phyloP scores from a whole-genome alignment of 2,888 invertebrate species.

The Erebia ligea region DNA sequence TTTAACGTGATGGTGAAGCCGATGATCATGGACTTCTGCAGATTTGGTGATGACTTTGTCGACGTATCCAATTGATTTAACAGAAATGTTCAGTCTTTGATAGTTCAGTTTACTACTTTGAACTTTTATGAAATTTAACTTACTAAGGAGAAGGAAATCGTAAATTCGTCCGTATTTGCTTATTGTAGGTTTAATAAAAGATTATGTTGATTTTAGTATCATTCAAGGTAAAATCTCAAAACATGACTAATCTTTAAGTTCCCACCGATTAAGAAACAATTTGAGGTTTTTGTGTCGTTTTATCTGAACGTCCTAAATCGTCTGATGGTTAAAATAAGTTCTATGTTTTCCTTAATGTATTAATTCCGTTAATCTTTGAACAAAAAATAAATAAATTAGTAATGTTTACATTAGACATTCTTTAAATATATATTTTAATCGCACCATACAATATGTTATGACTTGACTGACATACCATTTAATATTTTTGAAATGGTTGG shows the following conservation, averaged over 20 bases:
- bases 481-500: too few species aligned
- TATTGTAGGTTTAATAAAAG: neutral
- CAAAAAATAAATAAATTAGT: neutral
- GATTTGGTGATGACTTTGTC: too few species aligned
- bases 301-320: constrained; percentile 8
- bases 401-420: neutral
- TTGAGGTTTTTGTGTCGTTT: constrained; percentile 26
- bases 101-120: too few species aligned
- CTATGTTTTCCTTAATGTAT: neutral
- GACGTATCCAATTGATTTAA: too few species aligned
- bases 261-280: constrained; percentile 20
- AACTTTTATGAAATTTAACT: too few species aligned
- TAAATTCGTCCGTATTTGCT: neutral
- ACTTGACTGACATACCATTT: too few species aligned
- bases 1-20: too few species aligned
- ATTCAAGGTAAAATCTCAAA: constrained; percentile 15
- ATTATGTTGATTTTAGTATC: neutral
- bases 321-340: constrained; percentile 1
- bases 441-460: too few species aligned
- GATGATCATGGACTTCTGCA: too few species aligned
- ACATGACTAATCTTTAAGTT: constrained; percentile 18
- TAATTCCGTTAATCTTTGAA: neutral
- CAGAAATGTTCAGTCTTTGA: too few species aligned
- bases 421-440: too few species aligned
- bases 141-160: neutral